A percentile compares a stretch with the other conserved stretches of the same genome.
Conservation (phyloP, 30 jellyfish, hydroid and myxozoan species). For the Sanderia malayensis region DNA sequence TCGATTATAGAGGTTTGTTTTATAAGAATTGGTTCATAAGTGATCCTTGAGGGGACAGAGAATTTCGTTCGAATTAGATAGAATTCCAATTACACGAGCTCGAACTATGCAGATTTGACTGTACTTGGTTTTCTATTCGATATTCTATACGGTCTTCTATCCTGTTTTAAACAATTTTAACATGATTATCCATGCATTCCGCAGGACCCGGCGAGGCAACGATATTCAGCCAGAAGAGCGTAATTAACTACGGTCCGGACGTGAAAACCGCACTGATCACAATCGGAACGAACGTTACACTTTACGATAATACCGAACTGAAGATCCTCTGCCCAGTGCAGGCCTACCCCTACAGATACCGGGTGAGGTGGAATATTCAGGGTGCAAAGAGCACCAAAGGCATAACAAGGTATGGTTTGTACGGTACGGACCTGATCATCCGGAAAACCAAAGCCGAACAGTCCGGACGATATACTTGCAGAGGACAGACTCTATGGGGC, state of each 20-base stretch:
- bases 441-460: conserved; percentile 18
- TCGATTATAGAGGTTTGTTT: too few species aligned
- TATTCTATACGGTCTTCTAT: too few species aligned
- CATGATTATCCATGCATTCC: too few species aligned
- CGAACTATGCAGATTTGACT: too few species aligned
- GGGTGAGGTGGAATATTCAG: conserved; percentile 54
- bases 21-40: too few species aligned
- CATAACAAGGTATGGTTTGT: conserved; percentile 43
- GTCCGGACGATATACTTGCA: conserved; percentile 56
- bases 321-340: conserved; percentile 66
- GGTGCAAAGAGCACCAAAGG: conserved; percentile 29
- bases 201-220: conserved; percentile 82
- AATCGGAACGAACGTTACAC: conserved; percentile 76
- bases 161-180: too few species aligned
- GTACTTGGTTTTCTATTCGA: too few species aligned
- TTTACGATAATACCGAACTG: conserved; percentile 57
- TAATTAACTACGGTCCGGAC: conserved; percentile 13
- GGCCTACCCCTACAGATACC: conserved; percentile 30
- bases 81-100: too few species aligned
- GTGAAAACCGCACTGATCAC: conserved; percentile 50
- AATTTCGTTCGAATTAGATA: too few species aligned
- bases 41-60: too few species aligned
- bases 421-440: conserved; percentile 45
- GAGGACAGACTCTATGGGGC: conserved; percentile 37
- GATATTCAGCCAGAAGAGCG: conserved; percentile 60